Evolutionary conservation across 1,140 invertebrate species (phyloP).

Genomic region (Pseudomyrmex sp.): DNA sequence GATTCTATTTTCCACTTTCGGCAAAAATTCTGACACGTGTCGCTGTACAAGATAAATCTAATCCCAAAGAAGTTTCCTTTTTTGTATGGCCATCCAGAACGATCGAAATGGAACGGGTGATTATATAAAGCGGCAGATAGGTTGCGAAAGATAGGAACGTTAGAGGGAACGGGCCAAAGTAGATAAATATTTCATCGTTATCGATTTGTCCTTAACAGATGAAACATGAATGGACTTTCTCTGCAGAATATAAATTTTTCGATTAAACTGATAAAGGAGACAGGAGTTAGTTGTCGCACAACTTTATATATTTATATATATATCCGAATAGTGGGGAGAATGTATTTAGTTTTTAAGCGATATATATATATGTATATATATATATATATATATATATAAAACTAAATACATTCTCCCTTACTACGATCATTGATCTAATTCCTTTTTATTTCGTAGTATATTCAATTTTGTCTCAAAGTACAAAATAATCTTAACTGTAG

Average conservation of each 20-base stretch:
- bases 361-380: no score
- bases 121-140: neutral
- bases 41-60: constrained; percentile 52
- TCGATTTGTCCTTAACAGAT: neutral
- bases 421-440: no score
- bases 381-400: no score
- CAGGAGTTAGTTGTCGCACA: no score
- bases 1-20: constrained; percentile 61
- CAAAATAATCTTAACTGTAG: neutral
- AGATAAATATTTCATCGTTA: constrained; percentile 7
- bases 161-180: neutral
- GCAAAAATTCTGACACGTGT: constrained; percentile 68
- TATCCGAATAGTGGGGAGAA: no score
- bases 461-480: neutral
- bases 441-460: no score
- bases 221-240: neutral
- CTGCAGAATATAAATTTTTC: neutral
- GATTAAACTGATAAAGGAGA: neutral
- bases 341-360: no score
- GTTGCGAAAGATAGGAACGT: neutral
- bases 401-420: no score
- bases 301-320: no score
- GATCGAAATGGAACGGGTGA: constrained; percentile 27
- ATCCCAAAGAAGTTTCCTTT: constrained; percentile 36
- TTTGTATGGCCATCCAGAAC: neutral